Evolutionary conservation across 1,140 invertebrate genomes (phyloP).

Genomic region (Littorina saxatilis): DNA sequence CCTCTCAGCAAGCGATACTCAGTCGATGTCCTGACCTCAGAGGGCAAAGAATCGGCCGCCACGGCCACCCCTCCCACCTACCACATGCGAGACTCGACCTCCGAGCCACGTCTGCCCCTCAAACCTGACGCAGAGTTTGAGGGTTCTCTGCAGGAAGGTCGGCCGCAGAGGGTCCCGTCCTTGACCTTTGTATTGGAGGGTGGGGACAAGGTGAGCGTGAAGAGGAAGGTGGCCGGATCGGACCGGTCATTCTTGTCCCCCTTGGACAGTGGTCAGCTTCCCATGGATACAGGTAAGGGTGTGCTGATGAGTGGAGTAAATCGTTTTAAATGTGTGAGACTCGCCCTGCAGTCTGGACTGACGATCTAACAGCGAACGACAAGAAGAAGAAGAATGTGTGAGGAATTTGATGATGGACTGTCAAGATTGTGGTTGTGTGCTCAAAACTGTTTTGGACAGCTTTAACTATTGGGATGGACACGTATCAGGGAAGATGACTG

Average conservation of each 20-base stretch:
- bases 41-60: constrained; percentile 26
- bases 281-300: constrained; percentile 40
- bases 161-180: constrained; percentile 13
- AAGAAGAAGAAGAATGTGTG: no score
- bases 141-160: neutral
- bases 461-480: no score
- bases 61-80: constrained; percentile 38
- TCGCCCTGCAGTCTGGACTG: no score
- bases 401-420: no score
- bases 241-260: constrained; percentile 25
- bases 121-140: constrained; percentile 47
- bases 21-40: constrained; percentile 66
- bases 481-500: no score
- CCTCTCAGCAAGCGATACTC: constrained; percentile 68
- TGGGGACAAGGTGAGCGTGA: neutral
- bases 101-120: constrained; percentile 67
- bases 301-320: no score
- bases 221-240: constrained; percentile 1
- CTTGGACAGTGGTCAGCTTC: constrained; percentile 15
- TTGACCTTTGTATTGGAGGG: constrained; percentile 28
- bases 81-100: constrained; percentile 63
- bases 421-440: no score
- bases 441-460: no score
- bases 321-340: no score
- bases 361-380: no score